Base-by-base conservation (phyloP, 2,888 invertebrate genomes). In the Ichneumoninae sp. region DNA sequence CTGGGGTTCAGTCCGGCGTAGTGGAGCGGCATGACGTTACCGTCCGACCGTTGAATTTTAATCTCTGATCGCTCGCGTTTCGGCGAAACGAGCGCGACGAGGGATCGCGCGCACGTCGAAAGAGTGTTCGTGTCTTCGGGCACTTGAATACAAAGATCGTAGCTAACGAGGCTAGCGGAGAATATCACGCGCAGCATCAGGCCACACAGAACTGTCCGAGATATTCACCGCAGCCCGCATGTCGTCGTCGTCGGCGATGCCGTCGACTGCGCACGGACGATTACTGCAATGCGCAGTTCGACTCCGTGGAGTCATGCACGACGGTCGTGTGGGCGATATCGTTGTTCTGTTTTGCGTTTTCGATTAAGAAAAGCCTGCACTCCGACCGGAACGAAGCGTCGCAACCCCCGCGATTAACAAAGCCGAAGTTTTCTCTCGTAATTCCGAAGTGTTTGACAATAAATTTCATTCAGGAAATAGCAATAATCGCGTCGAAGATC, bases 271-370 rank as follows among this genome's bases (percentile, higher is more conserved):
- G 87, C 87, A 83, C 82, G 80, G 79, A 76, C 79, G 82, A 78
- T 83, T 81, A 82, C 86, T 85, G 87, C 87, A 87, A 84, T 87
- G 87, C 87, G 87, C 87, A 87, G 86, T 87, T 79, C 75, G 84
- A 85, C 84, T 85, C 75, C 68, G 85, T 63, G 71, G 75, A 85
- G 79, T 76, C 82, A 75, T 54, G 74, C 80, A 65, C 75, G 70
- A 80, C 83, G 66, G 22, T 80, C 80, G 70, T 47, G 50, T 63
- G 66, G 26, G 44, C 57, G 69, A 71, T 65, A 50, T 77, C 63
- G 60, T 50, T 71, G 50, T 47, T 47, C 44, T 47, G 16, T 47
- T 47, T 47, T 47, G 13, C 44, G 44, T 47, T 47, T 47, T 47
- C 44, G 44, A 47, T 47, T 47, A 47, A 47, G 10, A 40, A 40